Evolutionary conservation across 1,140 invertebrate species (phyloP).

Genomic region (Trichonephila clavata): DNA sequence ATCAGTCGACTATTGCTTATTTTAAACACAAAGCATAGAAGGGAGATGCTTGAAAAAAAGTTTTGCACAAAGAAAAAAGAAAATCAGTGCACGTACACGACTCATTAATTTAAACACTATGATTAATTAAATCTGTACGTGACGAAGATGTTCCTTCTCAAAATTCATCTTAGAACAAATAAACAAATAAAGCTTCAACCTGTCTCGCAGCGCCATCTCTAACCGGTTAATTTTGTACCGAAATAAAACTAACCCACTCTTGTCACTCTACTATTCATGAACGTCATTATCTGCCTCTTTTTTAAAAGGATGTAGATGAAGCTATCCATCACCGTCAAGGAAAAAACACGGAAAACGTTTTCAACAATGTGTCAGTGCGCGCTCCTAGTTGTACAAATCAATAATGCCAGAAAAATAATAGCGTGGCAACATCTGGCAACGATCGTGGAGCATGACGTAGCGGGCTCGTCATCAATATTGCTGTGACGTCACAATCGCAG

Average conservation of each 20-base stretch:
- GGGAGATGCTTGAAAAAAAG: no score
- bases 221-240: neutral
- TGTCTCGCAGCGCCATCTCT: no score
- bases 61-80: no score
- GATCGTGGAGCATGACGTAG: slow-evolving; percentile 54
- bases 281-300: neutral
- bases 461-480: neutral
- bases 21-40: no score
- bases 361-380: slow-evolving; percentile 34
- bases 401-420: slow-evolving; percentile 47
- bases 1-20: no score
- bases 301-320: neutral
- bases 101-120: no score
- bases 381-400: slow-evolving; percentile 30
- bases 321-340: slow-evolving; percentile 47
- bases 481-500: slow-evolving; percentile 38
- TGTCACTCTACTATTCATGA: neutral
- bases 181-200: no score
- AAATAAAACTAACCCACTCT: neutral
- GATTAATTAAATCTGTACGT: no score
- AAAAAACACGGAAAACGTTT: slow-evolving; percentile 52
- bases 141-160: no score
- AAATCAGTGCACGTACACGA: no score
- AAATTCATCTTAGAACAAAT: no score
- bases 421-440: slow-evolving; percentile 62